Evolutionary conservation across 2,113 vertebrate genomes (phyloP).

Genomic region (Pterophyllum scalare): DNA sequence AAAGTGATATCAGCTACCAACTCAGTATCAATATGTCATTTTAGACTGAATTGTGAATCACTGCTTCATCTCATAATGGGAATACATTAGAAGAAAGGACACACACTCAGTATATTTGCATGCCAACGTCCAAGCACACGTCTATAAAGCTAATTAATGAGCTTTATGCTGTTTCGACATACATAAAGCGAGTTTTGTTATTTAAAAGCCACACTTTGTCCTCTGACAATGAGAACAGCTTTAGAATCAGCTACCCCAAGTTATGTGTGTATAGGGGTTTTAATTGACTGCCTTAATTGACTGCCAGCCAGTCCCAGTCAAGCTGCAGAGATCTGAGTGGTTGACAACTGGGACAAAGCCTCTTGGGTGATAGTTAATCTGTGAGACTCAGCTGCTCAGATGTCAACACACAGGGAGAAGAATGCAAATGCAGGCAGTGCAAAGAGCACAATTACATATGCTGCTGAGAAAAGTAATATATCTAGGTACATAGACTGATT

Average conservation of each 20-base stretch:
- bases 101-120: neutral
- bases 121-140: neutral
- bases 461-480: conserved; percentile 10
- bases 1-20: accelerated
- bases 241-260: conserved; percentile 2
- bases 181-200: neutral
- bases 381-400: conserved; percentile 37
- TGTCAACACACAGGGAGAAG: conserved; percentile 14
- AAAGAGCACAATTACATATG: conserved; percentile 31
- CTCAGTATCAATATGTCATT: neutral
- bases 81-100: neutral
- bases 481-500: neutral
- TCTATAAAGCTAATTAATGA: neutral
- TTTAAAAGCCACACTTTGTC: neutral
- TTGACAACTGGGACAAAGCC: conserved; percentile 32
- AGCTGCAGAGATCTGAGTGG: conserved; percentile 44
- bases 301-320: conserved; percentile 26
- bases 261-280: neutral
- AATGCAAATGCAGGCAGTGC: conserved; percentile 17
- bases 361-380: conserved; percentile 52
- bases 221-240: neutral
- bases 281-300: conserved; percentile 49
- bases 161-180: neutral
- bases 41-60: neutral
- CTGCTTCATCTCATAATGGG: neutral